phyloP scores from a whole-genome alignment of 2,113 vertebrate genomes.

The Chascanopsetta lugubris region DNA sequence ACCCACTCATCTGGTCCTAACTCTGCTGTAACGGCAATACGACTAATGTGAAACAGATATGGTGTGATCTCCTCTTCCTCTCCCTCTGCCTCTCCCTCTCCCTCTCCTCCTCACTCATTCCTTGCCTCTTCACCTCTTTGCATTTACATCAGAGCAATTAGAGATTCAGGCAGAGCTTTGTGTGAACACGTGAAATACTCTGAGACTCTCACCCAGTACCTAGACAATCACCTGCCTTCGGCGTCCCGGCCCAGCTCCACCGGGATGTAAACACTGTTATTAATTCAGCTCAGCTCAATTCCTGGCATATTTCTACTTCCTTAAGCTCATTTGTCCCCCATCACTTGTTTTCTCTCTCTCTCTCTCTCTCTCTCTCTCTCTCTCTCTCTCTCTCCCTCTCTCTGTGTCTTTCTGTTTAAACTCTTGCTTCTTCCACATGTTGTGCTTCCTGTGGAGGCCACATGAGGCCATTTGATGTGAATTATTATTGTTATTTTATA shows the following conservation, averaged over 20 bases:
- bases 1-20: background rate
- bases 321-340: constrained; percentile 11
- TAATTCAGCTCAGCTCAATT: constrained; percentile 36
- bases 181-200: constrained; percentile 1
- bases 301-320: constrained; percentile 38
- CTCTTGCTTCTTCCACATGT: background rate
- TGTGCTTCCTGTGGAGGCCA: constrained; percentile 22
- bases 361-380: constrained; percentile 1
- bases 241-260: constrained; percentile 18
- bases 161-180: constrained; percentile 17
- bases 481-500: no score
- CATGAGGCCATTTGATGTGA: constrained; percentile 37
- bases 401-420: constrained; percentile 7
- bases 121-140: background rate
- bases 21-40: background rate
- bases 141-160: constrained; percentile 49
- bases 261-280: constrained; percentile 29
- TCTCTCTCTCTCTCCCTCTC: background rate
- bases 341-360: background rate
- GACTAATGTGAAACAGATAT: background rate
- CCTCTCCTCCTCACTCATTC: constrained; percentile 4
- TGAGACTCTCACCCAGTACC: constrained; percentile 23
- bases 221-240: constrained; percentile 35
- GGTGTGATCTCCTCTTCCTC: background rate
- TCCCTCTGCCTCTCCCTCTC: background rate